Evolutionary conservation across 2,797 vertebrate genomes (phyloP), one percentile per base, ranked within the genome.

Genomic region (Argyrosomus regius): DNA sequence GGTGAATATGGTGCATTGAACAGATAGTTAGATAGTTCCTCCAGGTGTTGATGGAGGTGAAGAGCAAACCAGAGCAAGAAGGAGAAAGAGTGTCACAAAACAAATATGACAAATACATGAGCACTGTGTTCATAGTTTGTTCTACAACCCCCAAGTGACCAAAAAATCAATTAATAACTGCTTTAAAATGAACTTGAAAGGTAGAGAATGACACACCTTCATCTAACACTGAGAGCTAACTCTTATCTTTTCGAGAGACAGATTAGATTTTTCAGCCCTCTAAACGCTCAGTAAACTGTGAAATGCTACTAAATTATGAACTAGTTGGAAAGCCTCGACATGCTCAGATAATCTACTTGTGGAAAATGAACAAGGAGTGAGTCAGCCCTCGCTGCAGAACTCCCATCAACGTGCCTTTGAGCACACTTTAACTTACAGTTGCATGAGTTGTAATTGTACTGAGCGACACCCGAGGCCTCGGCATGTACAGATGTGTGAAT

Each of bases 371-470:
- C 61, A 20, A 54, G 9, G 22, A 75, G 65, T 22, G 18, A 39
- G 49, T 64, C 56, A 1, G 16, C 45, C 58, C 35, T 68, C 43
- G 1, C 4, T 54, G 59, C 24, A 64, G 31, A 64, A 4, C 58
- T 54, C 10, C 31, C 59, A 61, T 80, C 57, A 54, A 17, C 17
- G 59, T 52, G 71, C 77, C 69, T 59, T 80, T 68, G 61, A 87
- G 74, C 53, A 62, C 60, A 66, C 39, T 45, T 68, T 5, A 35
- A 64, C 65, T 77, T 41, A 10, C 52, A 35, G 54, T 57, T 53
- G 48, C 28, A 20, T 0, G 14, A 48, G 59, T 28, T 49, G 53
- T 53, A 74, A 63, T 46, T 71, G 62, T 67, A 11, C 28, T 39
- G 52, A 7, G 65, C 20, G 26, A 41, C 70, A 69, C 78, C 85